Evolutionary conservation across 2,113 vertebrate genomes (phyloP), one percentile per base, ranked within the genome.

Genomic region (Phocoena sinus): DNA sequence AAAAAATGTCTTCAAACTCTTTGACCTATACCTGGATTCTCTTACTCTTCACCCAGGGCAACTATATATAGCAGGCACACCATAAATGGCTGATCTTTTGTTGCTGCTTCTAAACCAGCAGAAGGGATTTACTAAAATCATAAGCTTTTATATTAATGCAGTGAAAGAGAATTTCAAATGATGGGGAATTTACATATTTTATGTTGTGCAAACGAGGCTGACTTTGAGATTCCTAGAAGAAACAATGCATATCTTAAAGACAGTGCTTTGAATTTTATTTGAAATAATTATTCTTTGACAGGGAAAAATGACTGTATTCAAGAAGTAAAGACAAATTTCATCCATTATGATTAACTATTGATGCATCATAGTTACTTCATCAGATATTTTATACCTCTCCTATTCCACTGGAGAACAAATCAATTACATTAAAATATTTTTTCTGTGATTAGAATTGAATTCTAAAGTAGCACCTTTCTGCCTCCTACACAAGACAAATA

Each of bases 401-500:
- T 1, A 2, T 83, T 81, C 7, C 56, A 58, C 18, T 53, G 23
- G 44, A 23, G 83, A 56, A 80, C 63, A 89, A 96, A 92, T 73
- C 97, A 67, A 92, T 89, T 87, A 33, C 1, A 92, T 63, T 89
- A 92, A 93, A 93, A 84, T 93, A 94, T 50, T 92, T 89, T 93
- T 65, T 62, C 26, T 95, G 25, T 90, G 36, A 96, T 97, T 77
- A 90, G 53, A 96, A 95, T 10, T 97, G 90, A 96, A 96, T 96
- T 97, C n/a, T 85, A 96, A 94, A 88, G 70, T 62, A 94, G 74
- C 67, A 88, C 67, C 21, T 95, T 94, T 74, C 36, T 92, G 91
- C 50, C 6, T 76, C 33, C 9, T 89, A 81, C 18, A 73, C 11
- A 97, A 97, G 60, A 96, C 47, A 98, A 97, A 98, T 38, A 10